phyloP scores from a whole-genome alignment of 1,140 invertebrate genomes.

The Ditylenchus dipsaci region DNA sequence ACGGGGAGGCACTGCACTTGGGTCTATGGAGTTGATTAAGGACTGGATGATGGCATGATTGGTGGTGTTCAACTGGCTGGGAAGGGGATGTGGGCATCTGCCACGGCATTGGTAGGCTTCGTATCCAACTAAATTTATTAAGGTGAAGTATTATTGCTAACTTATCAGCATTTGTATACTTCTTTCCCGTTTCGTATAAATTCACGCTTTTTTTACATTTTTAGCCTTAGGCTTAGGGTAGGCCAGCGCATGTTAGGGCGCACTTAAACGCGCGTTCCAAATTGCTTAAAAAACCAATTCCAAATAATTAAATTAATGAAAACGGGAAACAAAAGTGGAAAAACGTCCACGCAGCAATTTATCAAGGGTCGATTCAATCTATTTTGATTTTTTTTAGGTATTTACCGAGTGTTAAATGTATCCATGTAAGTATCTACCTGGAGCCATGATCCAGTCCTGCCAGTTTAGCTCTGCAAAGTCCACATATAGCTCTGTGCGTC shows the following conservation, averaged over 20 bases:
- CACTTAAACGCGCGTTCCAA: too few species aligned
- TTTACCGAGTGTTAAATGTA: too few species aligned
- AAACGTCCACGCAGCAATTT: too few species aligned
- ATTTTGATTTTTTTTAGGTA: too few species aligned
- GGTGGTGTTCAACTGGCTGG: conserved; percentile 87
- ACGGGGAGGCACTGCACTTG: conserved; percentile 85
- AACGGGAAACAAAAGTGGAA: too few species aligned
- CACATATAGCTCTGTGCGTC: conserved; percentile 81
- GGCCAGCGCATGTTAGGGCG: too few species aligned
- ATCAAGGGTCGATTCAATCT: too few species aligned
- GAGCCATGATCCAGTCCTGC: conserved; percentile 99
- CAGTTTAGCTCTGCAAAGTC: conserved; percentile 93
- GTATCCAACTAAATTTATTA: conserved; percentile 68
- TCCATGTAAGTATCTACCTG: conserved; percentile 60
- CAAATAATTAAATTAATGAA: too few species aligned
- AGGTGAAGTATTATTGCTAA: not conserved
- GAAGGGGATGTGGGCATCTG: conserved; percentile 83
- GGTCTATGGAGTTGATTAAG: conserved; percentile 69
- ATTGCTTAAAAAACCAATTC: too few species aligned
- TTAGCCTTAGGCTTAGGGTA: too few species aligned
- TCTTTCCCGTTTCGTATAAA: not conserved
- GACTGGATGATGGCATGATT: conserved; percentile 98
- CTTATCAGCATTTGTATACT: too few species aligned
- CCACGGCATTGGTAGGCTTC: conserved; percentile 91
- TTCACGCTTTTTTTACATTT: conserved; percentile 13